Base-by-base conservation (phyloP, 92 coral and sea anemone species). In the Anthopleura xanthogrammica region DNA sequence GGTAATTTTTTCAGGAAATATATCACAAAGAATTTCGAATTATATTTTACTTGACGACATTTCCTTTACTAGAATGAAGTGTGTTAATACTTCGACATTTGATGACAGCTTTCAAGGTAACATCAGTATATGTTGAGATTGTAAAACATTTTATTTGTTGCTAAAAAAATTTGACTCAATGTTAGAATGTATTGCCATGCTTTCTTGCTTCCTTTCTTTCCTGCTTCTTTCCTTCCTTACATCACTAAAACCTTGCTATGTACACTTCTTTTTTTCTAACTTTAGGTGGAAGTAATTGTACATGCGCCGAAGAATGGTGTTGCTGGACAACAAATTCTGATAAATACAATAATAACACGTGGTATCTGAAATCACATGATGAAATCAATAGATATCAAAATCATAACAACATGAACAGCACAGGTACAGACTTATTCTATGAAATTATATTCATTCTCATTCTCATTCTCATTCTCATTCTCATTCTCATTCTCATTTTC, bases 241-340 rank as follows among this genome's bases (percentile, higher is more conserved):
- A 0, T 50, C 54, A 6, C 11, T 50, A 11, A 6, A 0, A 0
- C 54, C 54, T 50, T 50, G 54, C 54, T 50, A 29, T 29, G 36
- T 29, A 29, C 36, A 29, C 36, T 29, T 29, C 36, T 0, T 29
- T 29, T 29, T 29, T 29, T 29, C 36, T 29, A 29, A 29, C 36
- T 29, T 29, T 29, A 41, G 43, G 78, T 41, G 12, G 3, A 13
- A 20, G 52, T 36, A 42, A 12, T 16, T 76, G 79, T 24, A 16
- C 54, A 76, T 41, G 58, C 39, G 43, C 79, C 48, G 29, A 76
- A 7, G 64, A 42, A 20, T 76, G 79, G 79, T 76, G 79, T 23
- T 48, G 79, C 54, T 76, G 79, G 79, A 48, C 54, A 42, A 42
- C 3, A 12, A 76, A 48, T 2, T 19, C 16, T 20, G 19, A 46